Evolutionary conservation across 2,888 invertebrate species (phyloP).

Genomic region (Neelides folsomi): DNA sequence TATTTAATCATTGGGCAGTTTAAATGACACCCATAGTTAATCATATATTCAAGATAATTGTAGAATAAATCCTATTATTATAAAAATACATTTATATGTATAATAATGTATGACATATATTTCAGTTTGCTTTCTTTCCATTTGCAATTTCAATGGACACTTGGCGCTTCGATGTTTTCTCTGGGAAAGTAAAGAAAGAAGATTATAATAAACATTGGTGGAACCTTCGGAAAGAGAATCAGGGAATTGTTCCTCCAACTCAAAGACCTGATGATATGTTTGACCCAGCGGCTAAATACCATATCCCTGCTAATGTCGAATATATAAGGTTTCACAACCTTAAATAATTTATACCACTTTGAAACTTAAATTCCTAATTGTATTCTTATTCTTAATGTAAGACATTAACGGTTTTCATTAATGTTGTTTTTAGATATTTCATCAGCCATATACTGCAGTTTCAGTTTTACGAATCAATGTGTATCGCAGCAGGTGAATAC

Average conservation of each 20-base stretch:
- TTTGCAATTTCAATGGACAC: conserved; percentile 35
- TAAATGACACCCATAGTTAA: too few species aligned
- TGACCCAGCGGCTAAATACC: conserved; percentile 38
- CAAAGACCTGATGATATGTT: conserved; percentile 33
- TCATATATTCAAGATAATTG: too few species aligned
- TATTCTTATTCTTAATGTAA: too few species aligned
- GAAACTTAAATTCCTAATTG: too few species aligned
- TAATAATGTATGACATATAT: background rate
- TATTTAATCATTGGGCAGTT: too few species aligned
- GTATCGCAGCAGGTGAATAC: conserved; percentile 37
- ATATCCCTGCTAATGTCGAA: conserved; percentile 35
- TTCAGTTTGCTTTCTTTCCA: conserved; percentile 35
- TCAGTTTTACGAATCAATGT: conserved; percentile 41
- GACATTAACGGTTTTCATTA: too few species aligned
- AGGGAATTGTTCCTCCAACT: conserved; percentile 17
- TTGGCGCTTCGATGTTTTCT: conserved; percentile 36
- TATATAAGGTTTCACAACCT: conserved; percentile 23
- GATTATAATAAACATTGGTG: conserved; percentile 35
- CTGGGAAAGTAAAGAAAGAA: conserved; percentile 22
- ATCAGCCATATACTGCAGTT: conserved; percentile 41
- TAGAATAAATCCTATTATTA: too few species aligned
- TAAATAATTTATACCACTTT: too few species aligned
- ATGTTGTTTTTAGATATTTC: conserved; percentile 42
- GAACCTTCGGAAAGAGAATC: conserved; percentile 24
- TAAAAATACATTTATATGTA: too few species aligned